phyloP scores from a whole-genome alignment of 2,797 vertebrate species.

The Helicolenus hilgendorfi region DNA sequence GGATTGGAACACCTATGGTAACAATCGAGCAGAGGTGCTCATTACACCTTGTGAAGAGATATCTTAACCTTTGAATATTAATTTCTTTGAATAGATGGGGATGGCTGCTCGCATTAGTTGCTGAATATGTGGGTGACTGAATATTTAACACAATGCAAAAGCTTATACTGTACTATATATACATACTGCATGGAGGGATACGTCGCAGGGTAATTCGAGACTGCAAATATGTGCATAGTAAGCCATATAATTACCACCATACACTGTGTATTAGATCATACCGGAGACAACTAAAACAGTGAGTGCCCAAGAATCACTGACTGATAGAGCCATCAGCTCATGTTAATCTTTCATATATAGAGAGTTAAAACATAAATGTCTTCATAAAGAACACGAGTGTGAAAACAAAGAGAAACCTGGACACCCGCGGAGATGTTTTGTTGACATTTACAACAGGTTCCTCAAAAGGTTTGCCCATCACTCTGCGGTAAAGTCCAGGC shows the following conservation, averaged over 20 bases:
- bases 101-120: conserved; percentile 70
- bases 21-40: conserved; percentile 96
- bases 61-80: conserved; percentile 98
- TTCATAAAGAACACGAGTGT: conserved; percentile 42
- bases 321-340: conserved; percentile 30
- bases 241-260: conserved; percentile 14
- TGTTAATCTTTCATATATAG: conserved; percentile 46
- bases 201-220: background rate
- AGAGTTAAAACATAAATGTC: conserved; percentile 62
- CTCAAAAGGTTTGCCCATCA: conserved; percentile 78
- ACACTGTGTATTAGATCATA: background rate
- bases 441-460: conserved; percentile 83
- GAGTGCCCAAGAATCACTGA: conserved; percentile 33
- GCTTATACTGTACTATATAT: conserved; percentile 7
- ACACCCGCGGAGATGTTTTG: conserved; percentile 73
- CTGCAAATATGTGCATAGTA: conserved; percentile 5
- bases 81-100: conserved; percentile 90
- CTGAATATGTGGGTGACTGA: conserved; percentile 39
- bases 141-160: conserved; percentile 39
- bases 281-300: conserved; percentile 38
- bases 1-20: conserved; percentile 95
- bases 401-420: conserved; percentile 53
- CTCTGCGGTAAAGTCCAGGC: conserved; percentile 52
- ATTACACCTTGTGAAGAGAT: conserved; percentile 96
- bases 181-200: background rate